Conservation (phyloP, 1,140 invertebrate species). For the Drosophila novamexicana region DNA sequence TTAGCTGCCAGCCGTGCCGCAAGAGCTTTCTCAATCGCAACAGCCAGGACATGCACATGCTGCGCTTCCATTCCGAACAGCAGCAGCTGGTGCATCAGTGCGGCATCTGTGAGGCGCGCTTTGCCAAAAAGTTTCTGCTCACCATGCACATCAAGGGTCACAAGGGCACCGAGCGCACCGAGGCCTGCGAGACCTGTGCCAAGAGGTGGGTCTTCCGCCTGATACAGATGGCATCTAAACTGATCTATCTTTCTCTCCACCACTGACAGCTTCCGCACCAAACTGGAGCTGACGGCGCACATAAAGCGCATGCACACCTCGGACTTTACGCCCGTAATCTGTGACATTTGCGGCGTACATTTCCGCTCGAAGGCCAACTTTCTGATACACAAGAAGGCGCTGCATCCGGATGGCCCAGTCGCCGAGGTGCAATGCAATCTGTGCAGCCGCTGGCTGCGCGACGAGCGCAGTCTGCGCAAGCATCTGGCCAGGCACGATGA, state of each 20-base stretch:
- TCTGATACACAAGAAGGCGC: constrained; percentile 68
- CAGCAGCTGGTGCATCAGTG: constrained; percentile 70
- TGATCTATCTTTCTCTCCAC: neutral
- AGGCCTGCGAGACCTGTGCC: constrained; percentile 62
- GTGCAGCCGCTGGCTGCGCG: constrained; percentile 73
- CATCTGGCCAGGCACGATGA: constrained; percentile 68
- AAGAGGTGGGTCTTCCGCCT: constrained; percentile 55
- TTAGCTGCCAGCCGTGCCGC: constrained; percentile 62
- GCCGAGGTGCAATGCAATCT: constrained; percentile 71
- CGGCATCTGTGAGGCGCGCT: constrained; percentile 63
- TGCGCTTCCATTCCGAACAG: constrained; percentile 70
- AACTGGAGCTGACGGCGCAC: constrained; percentile 63
- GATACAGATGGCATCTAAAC: neutral
- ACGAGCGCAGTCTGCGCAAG: constrained; percentile 73
- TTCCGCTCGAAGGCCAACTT: constrained; percentile 77
- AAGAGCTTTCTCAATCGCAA: constrained; percentile 73
- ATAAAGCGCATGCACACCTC: constrained; percentile 66
- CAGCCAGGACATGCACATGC: constrained; percentile 74
- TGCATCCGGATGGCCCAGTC: constrained; percentile 73
- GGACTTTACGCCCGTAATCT: constrained; percentile 71
- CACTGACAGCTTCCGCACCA: constrained; percentile 58
- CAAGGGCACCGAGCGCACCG: constrained; percentile 68
- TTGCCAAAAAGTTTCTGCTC: constrained; percentile 72
- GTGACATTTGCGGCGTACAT: constrained; percentile 71
- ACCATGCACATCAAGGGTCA: constrained; percentile 74